Base-by-base conservation (phyloP, 2,888 invertebrate species). In the Anorthoa munda region DNA sequence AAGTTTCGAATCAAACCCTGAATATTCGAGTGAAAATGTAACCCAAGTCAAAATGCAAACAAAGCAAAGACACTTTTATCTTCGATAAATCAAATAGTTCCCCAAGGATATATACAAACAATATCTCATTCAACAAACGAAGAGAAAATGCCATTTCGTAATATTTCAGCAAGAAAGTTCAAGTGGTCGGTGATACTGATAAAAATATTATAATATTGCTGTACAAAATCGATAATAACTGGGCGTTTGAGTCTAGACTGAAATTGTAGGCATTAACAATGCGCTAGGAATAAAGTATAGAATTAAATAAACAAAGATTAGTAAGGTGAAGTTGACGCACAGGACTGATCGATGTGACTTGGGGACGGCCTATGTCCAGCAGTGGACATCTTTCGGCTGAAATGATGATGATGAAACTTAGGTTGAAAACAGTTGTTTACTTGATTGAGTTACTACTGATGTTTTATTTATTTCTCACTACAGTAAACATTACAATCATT, bases 151-250 rank as follows among this genome's bases (percentile, higher is more conserved):
- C 72, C 21, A 72, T 77, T 72, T 56, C 39, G 51, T 58, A 60
- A 50, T 71, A 59, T 58, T 50, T 63, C 58, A 66, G 18, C 13
- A 7, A 55, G 18, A 61, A 46, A 68, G 46, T 65, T 65, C 31
- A 63, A 63, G 61, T 66, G 53, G 61, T 1, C 56, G 48, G 12
- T 39, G 50, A 64, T 63, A 66, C 7, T 39, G 50, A 64, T 63
- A 66, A 58, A 50, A 58, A 17, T 23, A 55, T 58, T 70, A 65
- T 53, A 51, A 78, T 70, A 51, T 58, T 64, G 21, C 50, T 53
- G 45, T 48, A 75, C 53, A 71, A 55, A 80, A 79, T 79, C 81
- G 61, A 79, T 80, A 80, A 13, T 12, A 71, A 71, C 58, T 67
- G 55, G 50, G 64, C 45, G 65, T 58, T 65, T 61, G 21, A 60